Conservation (phyloP, 2,888 invertebrate species). For the Hyposoter dolosus region DNA sequence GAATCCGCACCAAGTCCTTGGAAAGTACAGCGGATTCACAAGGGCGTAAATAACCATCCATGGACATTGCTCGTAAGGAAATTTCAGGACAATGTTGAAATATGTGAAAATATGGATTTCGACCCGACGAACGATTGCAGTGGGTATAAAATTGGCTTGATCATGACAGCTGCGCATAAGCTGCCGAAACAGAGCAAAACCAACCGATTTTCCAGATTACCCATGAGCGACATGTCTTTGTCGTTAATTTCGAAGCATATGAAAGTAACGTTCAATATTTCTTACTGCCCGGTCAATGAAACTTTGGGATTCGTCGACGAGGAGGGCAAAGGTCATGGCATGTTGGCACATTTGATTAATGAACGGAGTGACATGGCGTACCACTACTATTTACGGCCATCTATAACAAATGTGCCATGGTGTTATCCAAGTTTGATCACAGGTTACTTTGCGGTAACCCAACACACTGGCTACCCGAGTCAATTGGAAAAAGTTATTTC, state of each 20-base stretch:
- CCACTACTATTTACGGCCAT: not conserved
- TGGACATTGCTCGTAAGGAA: slow-evolving; percentile 37
- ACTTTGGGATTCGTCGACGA: not conserved
- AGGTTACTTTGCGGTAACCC: not conserved
- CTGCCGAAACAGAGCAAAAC: not conserved
- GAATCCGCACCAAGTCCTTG: slow-evolving; percentile 59
- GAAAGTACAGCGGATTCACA: slow-evolving; percentile 43
- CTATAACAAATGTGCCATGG: too few relatives aligned
- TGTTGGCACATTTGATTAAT: not conserved
- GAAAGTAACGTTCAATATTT: not conserved
- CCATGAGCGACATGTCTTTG: not conserved
- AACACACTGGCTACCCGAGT: not conserved
- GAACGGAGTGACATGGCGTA: not conserved
- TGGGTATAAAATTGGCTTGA: slow-evolving; percentile 37
- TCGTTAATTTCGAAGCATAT: not conserved
- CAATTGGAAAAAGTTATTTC: not conserved
- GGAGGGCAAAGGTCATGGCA: not conserved
- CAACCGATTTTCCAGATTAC: not conserved
- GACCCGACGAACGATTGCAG: slow-evolving; percentile 39
- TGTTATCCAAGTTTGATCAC: not conserved
- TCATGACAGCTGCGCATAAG: not conserved
- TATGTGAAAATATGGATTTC: slow-evolving; percentile 39
- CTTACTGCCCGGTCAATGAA: not conserved
- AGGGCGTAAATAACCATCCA: slow-evolving; percentile 17
- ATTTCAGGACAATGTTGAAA: not conserved